phyloP scores from a whole-genome alignment of 2,797 vertebrate genomes.

The Babyrousa celebensis region DNA sequence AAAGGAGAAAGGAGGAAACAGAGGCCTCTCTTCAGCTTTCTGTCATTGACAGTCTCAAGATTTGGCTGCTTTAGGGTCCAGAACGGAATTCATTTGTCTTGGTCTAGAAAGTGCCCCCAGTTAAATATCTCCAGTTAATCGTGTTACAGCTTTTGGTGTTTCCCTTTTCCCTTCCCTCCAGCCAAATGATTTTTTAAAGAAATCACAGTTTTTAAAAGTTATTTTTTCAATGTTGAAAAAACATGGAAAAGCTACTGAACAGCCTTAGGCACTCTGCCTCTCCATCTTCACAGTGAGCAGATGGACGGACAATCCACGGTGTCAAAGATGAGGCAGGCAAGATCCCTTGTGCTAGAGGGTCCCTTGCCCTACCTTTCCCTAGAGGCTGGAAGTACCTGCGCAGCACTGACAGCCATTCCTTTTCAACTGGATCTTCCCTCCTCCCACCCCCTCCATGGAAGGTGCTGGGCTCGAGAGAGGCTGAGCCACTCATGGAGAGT shows the following conservation, averaged over 20 bases:
- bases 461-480: not conserved
- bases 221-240: slow-evolving; percentile 86
- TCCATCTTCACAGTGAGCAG: slow-evolving; percentile 86
- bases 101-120: slow-evolving; percentile 92
- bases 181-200: slow-evolving; percentile 87
- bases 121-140: slow-evolving; percentile 93
- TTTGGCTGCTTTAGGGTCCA: slow-evolving; percentile 92
- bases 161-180: slow-evolving; percentile 91
- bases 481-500: slow-evolving; percentile 36
- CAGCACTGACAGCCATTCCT: not conserved
- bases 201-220: slow-evolving; percentile 87
- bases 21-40: slow-evolving; percentile 92
- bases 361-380: slow-evolving; percentile 52
- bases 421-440: not conserved
- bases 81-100: slow-evolving; percentile 90
- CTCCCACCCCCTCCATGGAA: not conserved
- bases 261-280: slow-evolving; percentile 82
- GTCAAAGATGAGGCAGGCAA: slow-evolving; percentile 62
- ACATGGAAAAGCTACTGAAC: slow-evolving; percentile 86
- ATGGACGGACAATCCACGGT: slow-evolving; percentile 70
- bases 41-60: slow-evolving; percentile 91
- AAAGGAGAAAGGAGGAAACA: slow-evolving; percentile 89
- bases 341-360: slow-evolving; percentile 71
- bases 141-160: slow-evolving; percentile 90
- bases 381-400: not conserved